phyloP scores from a whole-genome alignment of 2,888 invertebrate species.

The Oeneis ivallda region DNA sequence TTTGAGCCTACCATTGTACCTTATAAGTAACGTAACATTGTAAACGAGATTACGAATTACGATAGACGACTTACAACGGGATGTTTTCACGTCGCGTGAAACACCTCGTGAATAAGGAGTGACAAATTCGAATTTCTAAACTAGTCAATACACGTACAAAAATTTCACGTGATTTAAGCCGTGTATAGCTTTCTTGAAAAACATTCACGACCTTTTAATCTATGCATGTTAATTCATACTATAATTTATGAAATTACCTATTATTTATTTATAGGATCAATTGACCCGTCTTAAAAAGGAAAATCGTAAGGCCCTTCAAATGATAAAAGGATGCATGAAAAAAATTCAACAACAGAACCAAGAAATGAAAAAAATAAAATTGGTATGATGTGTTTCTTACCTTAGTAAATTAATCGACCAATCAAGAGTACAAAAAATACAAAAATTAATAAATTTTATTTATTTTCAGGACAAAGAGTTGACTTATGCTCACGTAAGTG shows the following conservation, averaged over 20 bases:
- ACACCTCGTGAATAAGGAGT: no score
- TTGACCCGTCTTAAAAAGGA: conserved; percentile 75
- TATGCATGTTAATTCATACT: neutral
- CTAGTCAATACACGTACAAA: no score
- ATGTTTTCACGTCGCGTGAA: no score
- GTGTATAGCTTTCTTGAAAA: no score
- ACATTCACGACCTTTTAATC: no score
- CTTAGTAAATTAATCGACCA: neutral
- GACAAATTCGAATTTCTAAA: no score
- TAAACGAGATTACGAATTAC: no score
- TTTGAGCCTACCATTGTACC: no score
- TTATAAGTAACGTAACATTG: no score
- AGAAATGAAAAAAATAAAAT: conserved; percentile 72
- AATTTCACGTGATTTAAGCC: no score
- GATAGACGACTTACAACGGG: no score
- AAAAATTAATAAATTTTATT: neutral
- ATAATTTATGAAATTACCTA: neutral
- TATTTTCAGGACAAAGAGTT: conserved; percentile 65
- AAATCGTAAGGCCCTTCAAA: conserved; percentile 79
- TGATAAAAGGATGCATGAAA: conserved; percentile 81
- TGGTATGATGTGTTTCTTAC: conserved; percentile 50
- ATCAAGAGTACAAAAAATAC: neutral
- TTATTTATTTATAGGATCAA: conserved; percentile 61
- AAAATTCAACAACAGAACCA: conserved; percentile 79
- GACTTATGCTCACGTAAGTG: conserved; percentile 68